phyloP scores from a whole-genome alignment of 2,113 vertebrate genomes.

The Dromiciops gliroides region DNA sequence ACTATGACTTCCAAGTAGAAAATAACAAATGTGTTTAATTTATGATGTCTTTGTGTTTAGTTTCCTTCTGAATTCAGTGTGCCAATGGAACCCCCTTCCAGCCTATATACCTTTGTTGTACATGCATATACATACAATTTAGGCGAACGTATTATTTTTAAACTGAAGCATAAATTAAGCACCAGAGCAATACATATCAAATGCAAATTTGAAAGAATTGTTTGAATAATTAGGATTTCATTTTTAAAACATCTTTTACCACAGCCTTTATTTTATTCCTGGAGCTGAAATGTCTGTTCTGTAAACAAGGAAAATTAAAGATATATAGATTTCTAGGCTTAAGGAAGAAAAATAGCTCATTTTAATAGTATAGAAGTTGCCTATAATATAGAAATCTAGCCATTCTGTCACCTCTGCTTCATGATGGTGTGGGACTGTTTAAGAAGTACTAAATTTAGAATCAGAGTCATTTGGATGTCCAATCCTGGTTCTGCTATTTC shows the following conservation, averaged over 20 bases:
- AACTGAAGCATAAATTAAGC: neutral
- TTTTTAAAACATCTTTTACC: slow-evolving; percentile 37
- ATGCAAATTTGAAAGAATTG: slow-evolving; percentile 32
- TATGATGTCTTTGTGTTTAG: neutral
- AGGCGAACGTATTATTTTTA: slow-evolving; percentile 35
- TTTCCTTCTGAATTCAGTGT: slow-evolving; percentile 56
- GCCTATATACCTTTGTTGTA: slow-evolving; percentile 17
- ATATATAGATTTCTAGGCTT: slow-evolving; percentile 11
- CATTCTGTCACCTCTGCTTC: neutral
- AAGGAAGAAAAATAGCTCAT: neutral
- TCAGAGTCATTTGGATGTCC: neutral
- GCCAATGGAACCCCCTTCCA: slow-evolving; percentile 64
- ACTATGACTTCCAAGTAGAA: slow-evolving; percentile 18
- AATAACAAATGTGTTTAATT: slow-evolving; percentile 16
- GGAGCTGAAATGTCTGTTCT: slow-evolving; percentile 53
- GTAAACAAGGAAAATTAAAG: slow-evolving; percentile 17
- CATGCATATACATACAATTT: neutral
- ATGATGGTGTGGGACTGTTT: neutral
- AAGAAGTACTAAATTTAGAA: neutral
- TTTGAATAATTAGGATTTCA: slow-evolving; percentile 48
- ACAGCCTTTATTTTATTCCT: slow-evolving; percentile 45
- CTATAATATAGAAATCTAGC: neutral
- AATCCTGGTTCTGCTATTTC: neutral
- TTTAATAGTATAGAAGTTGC: neutral
- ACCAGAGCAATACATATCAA: slow-evolving; percentile 39